Evolutionary conservation across 30 jellyfish, hydroid and myxozoan genomes (phyloP), one percentile per base, ranked within the genome.

Genomic region (Calvadosia cruxmelitensis): DNA sequence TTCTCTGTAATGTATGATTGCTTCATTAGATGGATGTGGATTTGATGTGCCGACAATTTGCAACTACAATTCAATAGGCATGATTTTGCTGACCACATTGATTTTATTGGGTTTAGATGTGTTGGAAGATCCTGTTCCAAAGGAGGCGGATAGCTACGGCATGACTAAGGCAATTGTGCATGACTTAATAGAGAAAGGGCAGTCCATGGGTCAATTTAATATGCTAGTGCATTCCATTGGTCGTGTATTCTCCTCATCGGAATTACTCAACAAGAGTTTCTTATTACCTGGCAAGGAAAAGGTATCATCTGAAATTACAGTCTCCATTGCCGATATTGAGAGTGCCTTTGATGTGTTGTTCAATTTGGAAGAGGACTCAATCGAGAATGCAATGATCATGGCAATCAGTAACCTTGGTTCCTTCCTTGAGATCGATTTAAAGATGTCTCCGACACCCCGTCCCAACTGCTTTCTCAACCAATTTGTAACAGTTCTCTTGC

Each of bases 361-460:
- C 48, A 63, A 53, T 23, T 53, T 84, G 35, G 87, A 77, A 0
- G 71, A 74, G 10, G 89, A 77, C 31, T 12, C 52, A 10, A 67
- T 84, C 27, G 95, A 84, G 57, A 84, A 84, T 67, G 87, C 92
- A n/a, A 29, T 84, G 26, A 77, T 77, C 16, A 84, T 73, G 64
- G 95, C 94, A 52, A 51, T 84, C n/a, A 72, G 68, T 67, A 78
- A 83, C 34, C 67, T 84, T 33, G 95, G 93, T 2, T 29, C 81
- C 27, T 24, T 73, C 16, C 30, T 72, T 35, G 95, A 84, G 67
- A 71, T 77, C 51, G 82, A 78, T 32, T 48, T 84, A 64, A 70
- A 79, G 33, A 77, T 81, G 30, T 61, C 67, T 2, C 12, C 52
- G 0, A 67, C 50, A 20, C 27, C 25, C 1, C 33, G 62, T 13